Evolutionary conservation across 2,797 vertebrate genomes (phyloP).

Genomic region (Leucoraja ocellata): DNA sequence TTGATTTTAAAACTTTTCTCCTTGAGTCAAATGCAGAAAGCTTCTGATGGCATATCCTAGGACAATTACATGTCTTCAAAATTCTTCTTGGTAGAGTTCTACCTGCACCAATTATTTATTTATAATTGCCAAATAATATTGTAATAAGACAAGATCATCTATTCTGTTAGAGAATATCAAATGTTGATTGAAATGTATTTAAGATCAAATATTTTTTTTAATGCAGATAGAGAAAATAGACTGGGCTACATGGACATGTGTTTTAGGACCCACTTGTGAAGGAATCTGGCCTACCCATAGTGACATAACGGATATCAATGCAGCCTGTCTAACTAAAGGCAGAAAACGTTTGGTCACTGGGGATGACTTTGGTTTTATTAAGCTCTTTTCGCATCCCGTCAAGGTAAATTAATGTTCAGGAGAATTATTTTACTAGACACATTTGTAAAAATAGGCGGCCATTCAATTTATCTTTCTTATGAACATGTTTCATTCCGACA

Average conservation of each 20-base stretch:
- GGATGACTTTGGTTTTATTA: slow-evolving; percentile 88
- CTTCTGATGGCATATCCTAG: neutral
- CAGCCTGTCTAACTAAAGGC: slow-evolving; percentile 81
- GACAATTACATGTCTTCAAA: neutral
- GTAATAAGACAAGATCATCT: neutral
- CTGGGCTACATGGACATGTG: slow-evolving; percentile 87
- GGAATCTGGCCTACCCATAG: slow-evolving; percentile 86
- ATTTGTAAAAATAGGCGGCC: neutral
- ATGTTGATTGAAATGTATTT: neutral
- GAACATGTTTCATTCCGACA: neutral
- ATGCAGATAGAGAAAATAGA: slow-evolving; percentile 85
- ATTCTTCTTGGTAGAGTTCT: neutral
- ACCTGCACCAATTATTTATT: neutral
- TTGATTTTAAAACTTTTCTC: neutral
- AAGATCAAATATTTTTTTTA: neutral
- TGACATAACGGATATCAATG: slow-evolving; percentile 72
- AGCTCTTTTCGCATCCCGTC: slow-evolving; percentile 85
- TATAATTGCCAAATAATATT: neutral
- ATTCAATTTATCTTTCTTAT: neutral
- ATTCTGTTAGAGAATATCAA: neutral
- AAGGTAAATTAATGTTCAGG: slow-evolving; percentile 60
- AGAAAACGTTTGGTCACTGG: slow-evolving; percentile 75
- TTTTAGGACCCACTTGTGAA: slow-evolving; percentile 82
- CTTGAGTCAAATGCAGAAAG: neutral
- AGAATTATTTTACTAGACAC: neutral